Evolutionary conservation across 2,113 vertebrate genomes (phyloP).

Genomic region (Lontra canadensis): DNA sequence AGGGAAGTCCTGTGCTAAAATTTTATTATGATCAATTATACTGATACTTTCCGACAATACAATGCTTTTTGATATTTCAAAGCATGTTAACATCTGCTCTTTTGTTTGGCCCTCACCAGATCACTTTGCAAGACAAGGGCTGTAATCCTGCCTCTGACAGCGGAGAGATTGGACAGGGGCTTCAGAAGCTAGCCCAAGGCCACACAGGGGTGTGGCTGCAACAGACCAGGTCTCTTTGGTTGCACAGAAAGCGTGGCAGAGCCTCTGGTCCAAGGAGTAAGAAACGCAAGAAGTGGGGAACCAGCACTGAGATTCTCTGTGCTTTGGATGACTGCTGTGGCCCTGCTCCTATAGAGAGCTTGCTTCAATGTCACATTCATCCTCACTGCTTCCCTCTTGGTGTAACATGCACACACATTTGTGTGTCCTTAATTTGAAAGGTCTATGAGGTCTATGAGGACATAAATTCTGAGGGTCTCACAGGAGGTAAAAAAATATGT

Average conservation of each 20-base stretch:
- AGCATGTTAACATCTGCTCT: neutral
- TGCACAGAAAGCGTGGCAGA: neutral
- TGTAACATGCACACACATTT: neutral
- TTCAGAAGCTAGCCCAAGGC: neutral
- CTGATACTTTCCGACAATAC: neutral
- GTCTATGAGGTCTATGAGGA: neutral
- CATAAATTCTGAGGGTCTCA: neutral
- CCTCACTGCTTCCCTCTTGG: no score
- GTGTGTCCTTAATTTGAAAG: neutral
- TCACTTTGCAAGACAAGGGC: neutral
- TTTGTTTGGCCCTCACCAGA: neutral
- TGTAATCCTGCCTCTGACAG: neutral
- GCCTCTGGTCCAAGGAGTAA: neutral
- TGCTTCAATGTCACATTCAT: neutral
- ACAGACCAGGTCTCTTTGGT: neutral
- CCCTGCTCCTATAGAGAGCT: neutral
- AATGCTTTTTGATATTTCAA: neutral
- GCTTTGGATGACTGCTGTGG: neutral
- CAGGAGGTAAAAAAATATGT: neutral
- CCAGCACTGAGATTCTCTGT: fast-evolving
- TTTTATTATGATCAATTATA: constrained; percentile 31
- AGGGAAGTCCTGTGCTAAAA: neutral
- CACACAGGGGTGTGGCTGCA: neutral
- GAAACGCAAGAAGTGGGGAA: neutral
- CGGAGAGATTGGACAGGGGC: neutral